These are phyloP conservation scores for Hybognathus amarus DNA, from an alignment of 2,797 vertebrate genomes.

Conservation along the genomic window DNA sequence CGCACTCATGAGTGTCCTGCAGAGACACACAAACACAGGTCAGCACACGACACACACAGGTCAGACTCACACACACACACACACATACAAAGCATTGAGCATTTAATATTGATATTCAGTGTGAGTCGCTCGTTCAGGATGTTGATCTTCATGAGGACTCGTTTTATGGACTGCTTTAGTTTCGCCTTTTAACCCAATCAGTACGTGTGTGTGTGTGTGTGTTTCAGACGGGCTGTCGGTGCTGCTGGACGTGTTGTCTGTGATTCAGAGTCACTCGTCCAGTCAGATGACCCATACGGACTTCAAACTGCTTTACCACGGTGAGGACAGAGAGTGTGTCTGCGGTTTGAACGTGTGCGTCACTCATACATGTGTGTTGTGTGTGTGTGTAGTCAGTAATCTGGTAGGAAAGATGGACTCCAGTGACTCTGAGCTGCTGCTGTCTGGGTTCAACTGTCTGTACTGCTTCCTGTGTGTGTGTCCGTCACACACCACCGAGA, in stretches of 20 bases:
- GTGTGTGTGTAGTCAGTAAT: conserved; percentile 81
- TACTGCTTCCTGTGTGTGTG: conserved; percentile 82
- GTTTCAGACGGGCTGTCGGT: conserved; percentile 58
- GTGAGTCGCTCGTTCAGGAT: no score
- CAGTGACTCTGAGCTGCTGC: conserved; percentile 76
- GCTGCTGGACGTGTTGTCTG: conserved; percentile 85
- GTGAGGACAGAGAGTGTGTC: conserved; percentile 68
- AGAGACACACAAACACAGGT: conserved; percentile 70
- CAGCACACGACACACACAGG: conserved; percentile 60
- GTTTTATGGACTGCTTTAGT: no score
- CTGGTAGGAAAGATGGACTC: conserved; percentile 83
- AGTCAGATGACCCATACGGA: conserved; percentile 83
- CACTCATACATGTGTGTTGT: background rate
- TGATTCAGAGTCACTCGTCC: conserved; percentile 77
- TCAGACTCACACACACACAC: background rate
- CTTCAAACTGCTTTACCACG: conserved; percentile 91
- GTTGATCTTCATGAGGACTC: no score
- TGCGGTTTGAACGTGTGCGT: background rate
- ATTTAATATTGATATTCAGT: no score
- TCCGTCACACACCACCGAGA: conserved; percentile 69
- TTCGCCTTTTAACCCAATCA: no score
- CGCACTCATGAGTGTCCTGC: conserved; percentile 84
- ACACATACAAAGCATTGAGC: no score
- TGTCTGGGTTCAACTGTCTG: conserved; percentile 89
- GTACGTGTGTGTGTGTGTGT: background rate